Evolutionary conservation across 2,797 vertebrate species (phyloP), one percentile per base, ranked within the genome.

Genomic region (Octomys mimax): DNA sequence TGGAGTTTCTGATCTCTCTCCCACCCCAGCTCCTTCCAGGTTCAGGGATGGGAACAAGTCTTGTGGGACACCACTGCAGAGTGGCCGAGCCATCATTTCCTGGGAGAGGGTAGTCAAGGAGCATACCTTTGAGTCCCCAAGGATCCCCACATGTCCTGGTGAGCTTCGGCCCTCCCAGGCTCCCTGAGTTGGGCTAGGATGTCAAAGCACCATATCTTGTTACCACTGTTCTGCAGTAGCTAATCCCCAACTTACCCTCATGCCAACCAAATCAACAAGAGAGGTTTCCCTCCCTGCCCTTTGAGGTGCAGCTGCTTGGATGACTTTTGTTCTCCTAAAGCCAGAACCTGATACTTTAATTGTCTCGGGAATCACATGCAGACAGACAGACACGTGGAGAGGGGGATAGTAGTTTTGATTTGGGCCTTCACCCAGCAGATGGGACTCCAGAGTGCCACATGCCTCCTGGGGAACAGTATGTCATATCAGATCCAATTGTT

Each of bases 171-270:
- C 94, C 88, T 68, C 59, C 92, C 90, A 96, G 85, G 92, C 89
- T 39, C 10, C 18, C 79, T 33, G 0, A 89, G 96, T 95, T 90
- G 66, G 97, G 98, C 49, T 92, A 98, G 22, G 66, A 68, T 77
- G 96, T 98, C 97, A 97, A 96, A 98, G 97, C 95, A 61, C 95
- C 92, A 87, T 92, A 97, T 98, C 97, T 84, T 14, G 1, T 98
- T 97, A 97, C 97, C 95, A 94, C 97, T 97, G 95, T 96, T 95
- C 59, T 0, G 0, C 94, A 86, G 80, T 31, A 79, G 73, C 77
- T 94, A 81, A 95, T 59, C 54, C 46, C 49, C 42, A 31, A 28
- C 22, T 33, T 26, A 96, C 0, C 6, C 71, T 89, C 89, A 89
- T 0, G 0, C 87, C 86, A 95, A 46, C 91, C 83, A 79, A 92